These are phyloP conservation scores for Ganaspis sp. DNA, from an alignment of 1,140 invertebrate genomes.

Conservation along the genomic window DNA sequence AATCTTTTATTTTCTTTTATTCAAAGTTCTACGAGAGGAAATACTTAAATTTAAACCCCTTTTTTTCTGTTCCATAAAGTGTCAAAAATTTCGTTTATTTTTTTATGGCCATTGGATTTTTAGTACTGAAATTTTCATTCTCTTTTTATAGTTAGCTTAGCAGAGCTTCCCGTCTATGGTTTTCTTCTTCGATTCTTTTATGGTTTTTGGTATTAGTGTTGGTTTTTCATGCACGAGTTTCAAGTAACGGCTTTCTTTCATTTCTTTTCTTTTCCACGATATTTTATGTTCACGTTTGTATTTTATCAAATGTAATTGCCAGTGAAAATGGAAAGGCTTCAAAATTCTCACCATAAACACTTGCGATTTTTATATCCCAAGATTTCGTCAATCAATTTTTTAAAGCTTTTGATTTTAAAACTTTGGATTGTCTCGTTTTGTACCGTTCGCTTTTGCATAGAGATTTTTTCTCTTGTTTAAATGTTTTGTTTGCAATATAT, in stretches of 20 bases:
- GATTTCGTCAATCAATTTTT: too few species aligned
- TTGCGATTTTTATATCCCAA: too few species aligned
- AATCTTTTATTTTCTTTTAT: background rate
- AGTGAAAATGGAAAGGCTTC: too few species aligned
- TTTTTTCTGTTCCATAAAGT: background rate
- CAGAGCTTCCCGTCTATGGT: background rate
- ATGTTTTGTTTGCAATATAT: too few species aligned
- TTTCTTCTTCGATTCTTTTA: background rate
- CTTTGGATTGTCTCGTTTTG: too few species aligned
- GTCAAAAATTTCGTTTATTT: background rate
- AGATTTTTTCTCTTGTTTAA: too few species aligned
- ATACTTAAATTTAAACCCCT: background rate
- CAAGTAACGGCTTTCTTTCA: background rate
- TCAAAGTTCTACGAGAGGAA: background rate
- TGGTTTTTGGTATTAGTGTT: background rate
- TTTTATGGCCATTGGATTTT: background rate
- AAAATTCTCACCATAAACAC: too few species aligned
- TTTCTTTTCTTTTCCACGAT: background rate
- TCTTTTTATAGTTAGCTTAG: slow-evolving; percentile 3
- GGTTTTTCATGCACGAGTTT: background rate
- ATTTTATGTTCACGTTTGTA: background rate
- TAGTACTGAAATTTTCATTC: background rate
- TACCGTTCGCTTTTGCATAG: too few species aligned
- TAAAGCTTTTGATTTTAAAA: too few species aligned
- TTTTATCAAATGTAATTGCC: background rate